Evolutionary conservation across 92 coral and sea anemone genomes (phyloP).

Genomic region (Actinostola sp.): DNA sequence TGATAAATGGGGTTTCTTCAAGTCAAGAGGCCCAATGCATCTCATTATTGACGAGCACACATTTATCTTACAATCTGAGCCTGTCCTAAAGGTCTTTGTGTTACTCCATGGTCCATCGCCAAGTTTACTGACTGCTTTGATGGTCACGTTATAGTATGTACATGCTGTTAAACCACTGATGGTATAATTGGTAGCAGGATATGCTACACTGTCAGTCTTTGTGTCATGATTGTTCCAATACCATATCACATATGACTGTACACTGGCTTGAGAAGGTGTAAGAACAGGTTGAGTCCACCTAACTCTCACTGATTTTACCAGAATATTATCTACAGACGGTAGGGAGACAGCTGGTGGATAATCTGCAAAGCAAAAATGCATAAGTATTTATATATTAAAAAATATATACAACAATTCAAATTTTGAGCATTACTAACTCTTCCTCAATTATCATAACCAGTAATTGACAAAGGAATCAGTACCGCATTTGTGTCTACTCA

Average conservation of each 20-base stretch:
- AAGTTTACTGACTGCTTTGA: constrained; percentile 34
- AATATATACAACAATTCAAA: not conserved
- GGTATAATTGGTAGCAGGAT: not conserved
- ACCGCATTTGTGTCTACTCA: constrained; percentile 24
- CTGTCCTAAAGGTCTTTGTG: constrained; percentile 19
- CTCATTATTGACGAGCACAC: too few relatives aligned
- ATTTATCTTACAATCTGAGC: not conserved
- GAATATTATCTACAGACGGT: constrained; percentile 6
- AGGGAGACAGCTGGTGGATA: constrained; percentile 13
- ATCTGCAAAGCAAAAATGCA: constrained; percentile 13
- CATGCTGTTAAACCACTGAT: constrained; percentile 7
- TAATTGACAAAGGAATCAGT: not conserved
- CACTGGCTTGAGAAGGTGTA: not conserved
- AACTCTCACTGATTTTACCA: constrained; percentile 1
- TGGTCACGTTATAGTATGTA: constrained; percentile 33
- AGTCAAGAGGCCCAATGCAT: too few relatives aligned
- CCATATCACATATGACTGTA: not conserved
- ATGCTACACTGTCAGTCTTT: not conserved
- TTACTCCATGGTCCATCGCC: constrained; percentile 47
- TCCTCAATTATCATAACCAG: too few relatives aligned
- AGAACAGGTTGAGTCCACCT: constrained; percentile 21
- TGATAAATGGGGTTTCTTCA: too few relatives aligned
- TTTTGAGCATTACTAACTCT: not conserved
- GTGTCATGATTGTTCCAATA: constrained; percentile 6
- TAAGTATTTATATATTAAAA: too few relatives aligned